phyloP scores from a whole-genome alignment of 2,888 invertebrate genomes.

The Anticlea derivata region DNA sequence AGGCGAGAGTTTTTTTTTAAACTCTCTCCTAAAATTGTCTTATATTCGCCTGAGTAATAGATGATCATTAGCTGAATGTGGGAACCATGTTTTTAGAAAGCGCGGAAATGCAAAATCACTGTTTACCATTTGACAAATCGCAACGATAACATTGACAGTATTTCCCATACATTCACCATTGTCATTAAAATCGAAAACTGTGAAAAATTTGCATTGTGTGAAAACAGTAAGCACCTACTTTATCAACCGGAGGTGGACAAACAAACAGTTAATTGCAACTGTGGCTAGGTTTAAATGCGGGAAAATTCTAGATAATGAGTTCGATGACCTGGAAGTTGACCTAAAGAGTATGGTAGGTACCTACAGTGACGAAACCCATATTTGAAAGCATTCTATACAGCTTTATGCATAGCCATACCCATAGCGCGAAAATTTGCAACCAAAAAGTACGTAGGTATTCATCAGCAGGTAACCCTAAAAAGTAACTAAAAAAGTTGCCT shows the following conservation, averaged over 20 bases:
- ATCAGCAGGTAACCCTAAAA: no score
- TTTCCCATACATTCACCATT: constrained; percentile 7
- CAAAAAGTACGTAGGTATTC: no score
- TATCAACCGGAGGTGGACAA: neutral
- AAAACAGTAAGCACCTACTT: no score
- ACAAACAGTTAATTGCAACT: neutral
- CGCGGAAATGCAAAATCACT: constrained; percentile 5
- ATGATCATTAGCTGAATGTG: neutral
- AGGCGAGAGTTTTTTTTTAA: no score
- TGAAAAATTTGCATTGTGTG: constrained; percentile 9
- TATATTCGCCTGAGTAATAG: no score
- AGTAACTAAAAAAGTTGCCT: no score
- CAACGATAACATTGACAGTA: constrained; percentile 7
- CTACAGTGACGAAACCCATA: no score
- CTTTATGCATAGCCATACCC: no score
- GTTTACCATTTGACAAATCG: constrained; percentile 12
- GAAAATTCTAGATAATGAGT: neutral
- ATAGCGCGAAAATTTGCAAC: no score
- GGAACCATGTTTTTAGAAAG: neutral
- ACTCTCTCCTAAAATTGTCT: no score
- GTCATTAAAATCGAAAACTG: constrained; percentile 18
- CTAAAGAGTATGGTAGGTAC: no score
- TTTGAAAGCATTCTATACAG: no score
- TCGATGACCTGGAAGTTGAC: neutral
- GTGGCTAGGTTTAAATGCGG: constrained; percentile 3